Conservation (phyloP, 2,888 invertebrate genomes). For the Nebria salina region DNA sequence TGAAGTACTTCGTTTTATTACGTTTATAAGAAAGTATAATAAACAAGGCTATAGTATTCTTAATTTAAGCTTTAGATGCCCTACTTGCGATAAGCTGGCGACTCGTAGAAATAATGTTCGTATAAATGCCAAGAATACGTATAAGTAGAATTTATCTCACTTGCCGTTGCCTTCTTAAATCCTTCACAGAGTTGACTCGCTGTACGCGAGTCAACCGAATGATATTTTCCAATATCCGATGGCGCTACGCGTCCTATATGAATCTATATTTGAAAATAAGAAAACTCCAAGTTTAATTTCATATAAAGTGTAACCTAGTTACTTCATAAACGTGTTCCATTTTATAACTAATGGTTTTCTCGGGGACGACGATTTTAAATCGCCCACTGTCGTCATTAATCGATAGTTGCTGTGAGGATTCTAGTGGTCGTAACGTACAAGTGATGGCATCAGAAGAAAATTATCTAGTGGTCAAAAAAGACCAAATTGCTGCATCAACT, state of each 20-base stretch:
- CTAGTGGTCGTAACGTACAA: no score
- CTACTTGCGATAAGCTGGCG: neutral
- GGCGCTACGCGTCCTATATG: neutral
- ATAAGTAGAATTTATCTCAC: neutral
- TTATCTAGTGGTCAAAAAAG: no score
- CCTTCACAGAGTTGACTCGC: neutral
- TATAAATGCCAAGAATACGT: neutral
- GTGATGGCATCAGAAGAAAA: no score
- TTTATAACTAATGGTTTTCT: neutral
- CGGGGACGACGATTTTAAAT: neutral
- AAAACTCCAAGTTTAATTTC: neutral
- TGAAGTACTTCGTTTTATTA: neutral
- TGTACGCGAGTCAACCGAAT: neutral
- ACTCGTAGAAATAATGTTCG: neutral
- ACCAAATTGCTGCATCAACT: no score
- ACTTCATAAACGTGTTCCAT: neutral
- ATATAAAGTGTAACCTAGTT: neutral
- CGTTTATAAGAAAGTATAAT: neutral
- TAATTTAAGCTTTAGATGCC: neutral
- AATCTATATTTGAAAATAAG: neutral
- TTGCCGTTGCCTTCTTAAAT: neutral
- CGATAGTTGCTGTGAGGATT: no score
- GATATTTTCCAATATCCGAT: neutral
- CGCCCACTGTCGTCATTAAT: no score
- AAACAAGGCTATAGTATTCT: neutral